Conservation (phyloP, 2,888 invertebrate genomes). For the Drosophila tripunctata region DNA sequence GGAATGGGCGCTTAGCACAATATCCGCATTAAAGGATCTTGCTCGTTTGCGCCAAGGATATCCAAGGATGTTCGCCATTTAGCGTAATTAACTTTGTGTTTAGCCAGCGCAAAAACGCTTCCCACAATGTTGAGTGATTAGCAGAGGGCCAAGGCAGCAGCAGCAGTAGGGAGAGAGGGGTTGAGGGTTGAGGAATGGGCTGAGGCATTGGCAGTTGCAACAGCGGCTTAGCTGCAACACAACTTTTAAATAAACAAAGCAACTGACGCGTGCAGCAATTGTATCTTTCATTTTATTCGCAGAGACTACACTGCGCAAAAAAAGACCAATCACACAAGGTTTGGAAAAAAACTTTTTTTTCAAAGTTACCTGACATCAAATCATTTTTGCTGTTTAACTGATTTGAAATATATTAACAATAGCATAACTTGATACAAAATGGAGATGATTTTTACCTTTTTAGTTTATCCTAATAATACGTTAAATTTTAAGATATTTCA, state of each 20-base stretch:
- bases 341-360: no score
- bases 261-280: slow-evolving; percentile 73
- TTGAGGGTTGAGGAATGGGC: not conserved
- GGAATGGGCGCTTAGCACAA: slow-evolving; percentile 27
- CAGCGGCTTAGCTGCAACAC: slow-evolving; percentile 49
- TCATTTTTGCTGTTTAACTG: no score
- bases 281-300: slow-evolving; percentile 51
- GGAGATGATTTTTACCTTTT: no score
- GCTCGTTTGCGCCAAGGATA: slow-evolving; percentile 5
- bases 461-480: no score
- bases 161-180: not conserved
- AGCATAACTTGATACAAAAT: no score
- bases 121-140: slow-evolving; percentile 60
- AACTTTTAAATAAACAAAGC: slow-evolving; percentile 67
- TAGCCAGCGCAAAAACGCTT: slow-evolving; percentile 39
- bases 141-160: not conserved
- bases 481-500: no score
- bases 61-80: slow-evolving; percentile 41
- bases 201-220: slow-evolving; percentile 41
- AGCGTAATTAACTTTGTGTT: slow-evolving; percentile 60
- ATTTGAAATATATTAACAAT: no score
- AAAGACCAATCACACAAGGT: not conserved
- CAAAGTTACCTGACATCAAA: no score
- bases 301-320: not conserved
- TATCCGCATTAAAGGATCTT: slow-evolving; percentile 47